Conservation (phyloP, 2,888 invertebrate species). For the Drosophila barbarae region DNA sequence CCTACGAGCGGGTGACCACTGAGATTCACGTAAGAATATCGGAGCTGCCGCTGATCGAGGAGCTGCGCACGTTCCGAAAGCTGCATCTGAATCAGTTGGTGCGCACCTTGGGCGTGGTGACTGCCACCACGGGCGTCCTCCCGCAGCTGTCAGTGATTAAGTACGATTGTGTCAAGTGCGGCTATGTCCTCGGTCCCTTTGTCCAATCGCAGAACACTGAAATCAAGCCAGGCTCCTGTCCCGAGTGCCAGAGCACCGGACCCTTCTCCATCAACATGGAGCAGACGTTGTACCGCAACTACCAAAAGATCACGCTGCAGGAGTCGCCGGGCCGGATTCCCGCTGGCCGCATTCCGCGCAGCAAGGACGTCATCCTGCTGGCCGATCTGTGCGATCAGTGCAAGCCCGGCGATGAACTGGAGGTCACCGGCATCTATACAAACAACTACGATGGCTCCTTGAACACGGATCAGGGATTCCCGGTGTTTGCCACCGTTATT, state of each 20-base stretch:
- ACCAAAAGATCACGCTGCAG: conserved; percentile 98
- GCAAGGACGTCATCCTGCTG: conserved; percentile 96
- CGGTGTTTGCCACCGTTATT: conserved; percentile 98
- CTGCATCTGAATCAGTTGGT: conserved; percentile 96
- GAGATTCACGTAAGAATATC: conserved; percentile 97
- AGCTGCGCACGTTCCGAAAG: conserved; percentile 93
- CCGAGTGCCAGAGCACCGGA: conserved; percentile 97
- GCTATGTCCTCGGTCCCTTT: conserved; percentile 96
- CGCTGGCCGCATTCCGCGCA: conserved; percentile 97
- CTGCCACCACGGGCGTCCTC: conserved; percentile 95
- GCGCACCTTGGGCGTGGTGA: conserved; percentile 95
- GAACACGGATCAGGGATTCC: conserved; percentile 97
- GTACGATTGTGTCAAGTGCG: conserved; percentile 98
- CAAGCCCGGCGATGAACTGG: conserved; percentile 99
- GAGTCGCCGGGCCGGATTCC: conserved; percentile 99
- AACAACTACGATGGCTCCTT: conserved; percentile 98
- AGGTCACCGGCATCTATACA: conserved; percentile 96
- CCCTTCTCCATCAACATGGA: conserved; percentile 99
- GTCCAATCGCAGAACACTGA: conserved; percentile 95
- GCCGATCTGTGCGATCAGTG: conserved; percentile 98
- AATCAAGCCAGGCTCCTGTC: conserved; percentile 97
- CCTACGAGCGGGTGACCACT: conserved; percentile 95
- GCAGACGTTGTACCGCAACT: conserved; percentile 98
- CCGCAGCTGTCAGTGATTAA: conserved; percentile 97
- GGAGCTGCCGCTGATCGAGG: conserved; percentile 96